These are phyloP conservation scores for Cepaea hortensis DNA, from an alignment of 2,888 invertebrate species.

Conservation along the genomic window DNA sequence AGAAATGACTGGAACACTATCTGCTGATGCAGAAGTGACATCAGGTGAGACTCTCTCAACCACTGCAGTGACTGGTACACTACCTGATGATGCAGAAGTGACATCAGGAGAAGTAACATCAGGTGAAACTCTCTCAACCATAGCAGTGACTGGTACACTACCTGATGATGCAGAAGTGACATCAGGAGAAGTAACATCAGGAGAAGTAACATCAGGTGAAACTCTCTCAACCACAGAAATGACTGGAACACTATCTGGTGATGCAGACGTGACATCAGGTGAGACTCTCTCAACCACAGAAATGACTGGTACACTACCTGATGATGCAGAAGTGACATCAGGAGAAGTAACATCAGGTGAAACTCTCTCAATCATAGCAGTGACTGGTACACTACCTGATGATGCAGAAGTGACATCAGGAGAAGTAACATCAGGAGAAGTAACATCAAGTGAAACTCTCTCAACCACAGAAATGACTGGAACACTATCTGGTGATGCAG, in stretches of 20 bases:
- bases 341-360: constrained; percentile 3
- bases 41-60: too few species aligned
- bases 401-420: background rate
- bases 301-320: background rate
- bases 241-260: background rate
- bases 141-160: background rate
- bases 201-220: too few species aligned
- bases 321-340: background rate
- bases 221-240: too few species aligned
- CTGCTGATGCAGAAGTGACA: too few species aligned
- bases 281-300: background rate
- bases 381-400: background rate
- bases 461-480: background rate
- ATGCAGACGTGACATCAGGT: background rate
- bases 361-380: background rate
- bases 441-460: background rate
- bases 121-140: background rate
- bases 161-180: background rate
- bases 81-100: too few species aligned
- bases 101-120: background rate
- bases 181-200: background rate
- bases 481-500: background rate
- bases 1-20: too few species aligned
- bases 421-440: background rate
- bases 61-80: too few species aligned